Conservation (phyloP, 1,140 invertebrate genomes). For the Glossosoma conforme region DNA sequence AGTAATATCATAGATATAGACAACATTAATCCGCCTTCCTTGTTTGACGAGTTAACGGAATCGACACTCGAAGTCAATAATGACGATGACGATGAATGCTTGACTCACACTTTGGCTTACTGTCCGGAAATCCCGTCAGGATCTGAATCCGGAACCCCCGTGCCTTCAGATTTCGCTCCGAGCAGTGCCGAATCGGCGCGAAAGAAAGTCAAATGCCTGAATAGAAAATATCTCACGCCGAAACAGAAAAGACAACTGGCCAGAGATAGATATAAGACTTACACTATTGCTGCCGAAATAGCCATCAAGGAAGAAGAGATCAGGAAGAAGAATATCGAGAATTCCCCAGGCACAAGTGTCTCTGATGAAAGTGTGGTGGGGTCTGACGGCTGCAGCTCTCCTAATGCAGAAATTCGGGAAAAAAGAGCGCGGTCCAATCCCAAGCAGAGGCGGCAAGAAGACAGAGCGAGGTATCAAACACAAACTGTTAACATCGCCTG, state of each 20-base stretch:
- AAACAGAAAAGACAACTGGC: slow-evolving; percentile 67
- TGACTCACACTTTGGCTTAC: slow-evolving; percentile 47
- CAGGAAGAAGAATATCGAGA: slow-evolving; percentile 23
- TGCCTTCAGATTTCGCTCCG: slow-evolving; percentile 49
- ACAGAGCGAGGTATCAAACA: slow-evolving; percentile 65
- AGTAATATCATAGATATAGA: slow-evolving; percentile 67
- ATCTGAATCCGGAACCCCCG: slow-evolving; percentile 43
- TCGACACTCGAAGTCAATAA: slow-evolving; percentile 59
- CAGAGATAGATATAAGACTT: slow-evolving; percentile 74
- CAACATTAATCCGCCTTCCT: slow-evolving; percentile 73
- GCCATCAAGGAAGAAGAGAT: slow-evolving; percentile 35
- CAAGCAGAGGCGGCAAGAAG: slow-evolving; percentile 62
- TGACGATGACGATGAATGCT: slow-evolving; percentile 50
- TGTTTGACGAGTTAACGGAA: slow-evolving; percentile 71
- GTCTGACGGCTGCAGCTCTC: background rate
- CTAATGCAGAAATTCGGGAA: slow-evolving; percentile 7
- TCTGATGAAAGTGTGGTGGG: slow-evolving; percentile 28
- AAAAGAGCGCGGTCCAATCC: slow-evolving; percentile 50
- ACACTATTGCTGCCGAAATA: slow-evolving; percentile 62
- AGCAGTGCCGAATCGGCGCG: slow-evolving; percentile 70
- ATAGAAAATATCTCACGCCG: slow-evolving; percentile 58
- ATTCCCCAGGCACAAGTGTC: background rate
- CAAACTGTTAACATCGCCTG: slow-evolving; percentile 50
- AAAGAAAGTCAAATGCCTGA: slow-evolving; percentile 51
- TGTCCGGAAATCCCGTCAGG: slow-evolving; percentile 45